Conservation (phyloP, 2,888 invertebrate genomes). For the Caenorhabditis sp. region DNA sequence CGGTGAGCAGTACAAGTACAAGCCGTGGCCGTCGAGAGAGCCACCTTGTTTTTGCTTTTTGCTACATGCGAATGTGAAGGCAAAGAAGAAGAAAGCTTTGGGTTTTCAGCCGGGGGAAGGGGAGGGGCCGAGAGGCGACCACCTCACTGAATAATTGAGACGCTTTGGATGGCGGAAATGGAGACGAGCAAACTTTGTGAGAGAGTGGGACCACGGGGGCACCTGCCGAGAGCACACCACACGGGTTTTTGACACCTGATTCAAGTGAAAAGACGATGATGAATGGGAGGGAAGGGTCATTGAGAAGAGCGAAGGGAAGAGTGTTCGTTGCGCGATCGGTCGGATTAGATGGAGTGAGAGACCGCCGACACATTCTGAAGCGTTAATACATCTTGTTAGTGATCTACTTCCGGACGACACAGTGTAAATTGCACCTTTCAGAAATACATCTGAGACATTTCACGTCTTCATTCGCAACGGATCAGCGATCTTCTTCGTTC, state of each 20-base stretch:
- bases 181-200: conserved; percentile 13
- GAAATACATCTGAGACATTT: no score
- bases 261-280: conserved; percentile 20
- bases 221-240: conserved; percentile 15
- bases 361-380: conserved; percentile 20
- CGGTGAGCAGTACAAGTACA: conserved; percentile 14
- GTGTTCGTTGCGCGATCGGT: conserved; percentile 52
- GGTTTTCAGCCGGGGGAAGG: conserved; percentile 17
- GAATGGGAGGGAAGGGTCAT: conserved; percentile 27
- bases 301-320: conserved; percentile 4
- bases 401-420: conserved; percentile 41
- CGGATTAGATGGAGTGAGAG: conserved; percentile 31
- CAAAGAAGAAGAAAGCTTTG: conserved; percentile 1
- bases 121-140: conserved; percentile 10
- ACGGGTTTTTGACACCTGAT: conserved; percentile 34
- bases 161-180: conserved; percentile 18
- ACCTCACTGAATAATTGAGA: conserved; percentile 47
- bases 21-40: not conserved
- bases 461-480: conserved; percentile 5
- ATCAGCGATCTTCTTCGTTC: not conserved
- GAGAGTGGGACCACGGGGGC: not conserved
- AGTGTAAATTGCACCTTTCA: conserved; percentile 27
- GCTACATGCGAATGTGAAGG: conserved; percentile 11
- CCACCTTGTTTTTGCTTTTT: conserved; percentile 21
- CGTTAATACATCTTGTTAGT: conserved; percentile 50